Evolutionary conservation across 2,113 vertebrate genomes (phyloP).

Genomic region (Budorcas taxicolor): DNA sequence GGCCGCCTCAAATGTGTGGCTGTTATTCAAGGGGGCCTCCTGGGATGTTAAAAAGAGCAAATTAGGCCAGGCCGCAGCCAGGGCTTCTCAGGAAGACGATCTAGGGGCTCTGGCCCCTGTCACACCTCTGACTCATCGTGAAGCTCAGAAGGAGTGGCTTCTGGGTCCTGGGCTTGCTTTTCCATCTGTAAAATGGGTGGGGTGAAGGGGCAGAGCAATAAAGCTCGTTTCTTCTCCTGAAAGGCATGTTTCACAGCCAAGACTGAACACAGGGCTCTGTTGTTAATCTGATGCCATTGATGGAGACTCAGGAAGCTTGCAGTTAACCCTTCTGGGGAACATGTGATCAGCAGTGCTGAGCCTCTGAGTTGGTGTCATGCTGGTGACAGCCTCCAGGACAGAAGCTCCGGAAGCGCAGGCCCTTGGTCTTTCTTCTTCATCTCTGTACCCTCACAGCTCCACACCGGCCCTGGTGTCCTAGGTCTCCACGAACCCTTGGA

Average conservation of each 20-base stretch:
- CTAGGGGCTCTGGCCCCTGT: not conserved
- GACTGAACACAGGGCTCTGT: slow-evolving; percentile 16
- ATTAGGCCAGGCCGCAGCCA: not conserved
- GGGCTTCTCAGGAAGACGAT: not conserved
- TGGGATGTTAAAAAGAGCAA: slow-evolving; percentile 19
- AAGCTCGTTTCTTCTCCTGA: not conserved
- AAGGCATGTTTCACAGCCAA: not conserved
- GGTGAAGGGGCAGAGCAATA: not conserved
- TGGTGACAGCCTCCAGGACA: not conserved
- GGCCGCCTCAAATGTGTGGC: not conserved
- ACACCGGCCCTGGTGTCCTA: not conserved
- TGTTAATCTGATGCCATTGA: not conserved
- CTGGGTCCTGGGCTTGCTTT: not conserved
- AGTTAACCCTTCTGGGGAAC: not conserved
- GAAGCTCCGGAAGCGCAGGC: not conserved
- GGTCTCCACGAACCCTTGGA: not conserved
- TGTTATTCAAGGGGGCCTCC: slow-evolving; percentile 18
- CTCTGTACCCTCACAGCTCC: not conserved
- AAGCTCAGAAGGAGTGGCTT: not conserved
- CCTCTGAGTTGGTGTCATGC: not conserved
- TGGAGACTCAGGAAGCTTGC: not conserved
- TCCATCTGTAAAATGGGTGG: slow-evolving; percentile 37
- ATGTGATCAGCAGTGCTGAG: rapidly evolving
- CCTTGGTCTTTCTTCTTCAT: not conserved
- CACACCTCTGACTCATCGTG: not conserved